phyloP scores from a whole-genome alignment of 2,888 invertebrate species.

The Ophion costatus region DNA sequence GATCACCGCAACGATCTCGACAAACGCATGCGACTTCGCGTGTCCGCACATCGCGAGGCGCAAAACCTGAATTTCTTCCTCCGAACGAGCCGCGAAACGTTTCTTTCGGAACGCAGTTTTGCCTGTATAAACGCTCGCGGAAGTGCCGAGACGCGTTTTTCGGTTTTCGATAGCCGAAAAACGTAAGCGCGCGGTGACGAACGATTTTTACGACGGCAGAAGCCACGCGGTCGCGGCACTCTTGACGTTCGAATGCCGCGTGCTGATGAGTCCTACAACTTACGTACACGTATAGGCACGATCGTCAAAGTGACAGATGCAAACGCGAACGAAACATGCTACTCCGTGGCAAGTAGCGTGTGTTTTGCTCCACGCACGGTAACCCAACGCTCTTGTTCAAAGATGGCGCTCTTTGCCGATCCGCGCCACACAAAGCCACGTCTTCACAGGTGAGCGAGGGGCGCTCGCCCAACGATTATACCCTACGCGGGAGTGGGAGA shows the following conservation, averaged over 20 bases:
- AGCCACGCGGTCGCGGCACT: neutral
- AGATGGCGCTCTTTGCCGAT: conserved; percentile 68
- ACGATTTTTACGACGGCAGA: neutral
- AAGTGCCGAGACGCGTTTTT: neutral
- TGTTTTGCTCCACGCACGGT: conserved; percentile 10
- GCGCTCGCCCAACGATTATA: neutral
- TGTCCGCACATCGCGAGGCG: too few relatives aligned
- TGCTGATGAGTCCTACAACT: neutral
- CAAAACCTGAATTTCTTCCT: neutral
- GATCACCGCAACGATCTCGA: neutral
- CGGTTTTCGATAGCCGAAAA: neutral
- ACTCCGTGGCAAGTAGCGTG: neutral
- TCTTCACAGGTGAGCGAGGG: conserved; percentile 49
- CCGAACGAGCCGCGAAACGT: neutral
- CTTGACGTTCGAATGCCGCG: neutral
- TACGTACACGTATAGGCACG: neutral
- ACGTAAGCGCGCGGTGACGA: neutral
- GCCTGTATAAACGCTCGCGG: neutral
- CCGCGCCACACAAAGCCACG: conserved; percentile 59
- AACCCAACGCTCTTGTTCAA: conserved; percentile 68
- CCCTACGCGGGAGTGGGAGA: conserved; percentile 1
- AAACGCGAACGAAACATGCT: conserved; percentile 26
- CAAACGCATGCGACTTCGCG: neutral
- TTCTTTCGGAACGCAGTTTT: neutral
- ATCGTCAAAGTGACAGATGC: conserved; percentile 56